phyloP scores from a whole-genome alignment of 2,113 vertebrate species.

The Toxotes chatareus region DNA sequence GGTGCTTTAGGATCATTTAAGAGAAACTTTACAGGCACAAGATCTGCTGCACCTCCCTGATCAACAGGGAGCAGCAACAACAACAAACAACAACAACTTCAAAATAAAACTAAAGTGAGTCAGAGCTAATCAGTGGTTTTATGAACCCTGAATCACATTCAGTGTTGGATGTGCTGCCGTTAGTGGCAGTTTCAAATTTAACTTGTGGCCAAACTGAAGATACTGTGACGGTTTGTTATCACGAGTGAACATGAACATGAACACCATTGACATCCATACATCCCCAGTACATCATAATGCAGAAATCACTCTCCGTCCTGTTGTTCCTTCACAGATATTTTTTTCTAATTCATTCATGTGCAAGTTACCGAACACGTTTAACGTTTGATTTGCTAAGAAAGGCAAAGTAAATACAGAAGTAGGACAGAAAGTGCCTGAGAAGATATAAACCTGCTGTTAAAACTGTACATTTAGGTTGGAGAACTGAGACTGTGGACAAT shows the following conservation, averaged over 20 bases:
- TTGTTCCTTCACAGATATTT: not conserved
- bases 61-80: conserved; percentile 51
- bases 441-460: too few species aligned
- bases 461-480: too few species aligned
- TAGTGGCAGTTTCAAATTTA: not conserved
- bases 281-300: not conserved
- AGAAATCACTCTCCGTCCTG: not conserved
- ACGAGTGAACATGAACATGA: too few species aligned
- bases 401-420: too few species aligned
- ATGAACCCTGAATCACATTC: conserved; percentile 7
- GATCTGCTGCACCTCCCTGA: conserved; percentile 23
- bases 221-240: too few species aligned
- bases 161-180: conserved; percentile 5
- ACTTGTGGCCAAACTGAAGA: not conserved
- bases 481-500: too few species aligned
- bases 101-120: not conserved
- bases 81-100: not conserved
- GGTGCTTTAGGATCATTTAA: conserved; percentile 68
- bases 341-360: not conserved
- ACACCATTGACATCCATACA: not conserved
- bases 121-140: conserved; percentile 31
- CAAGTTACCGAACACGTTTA: too few species aligned
- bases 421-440: too few species aligned
- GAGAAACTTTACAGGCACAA: conserved; percentile 60
- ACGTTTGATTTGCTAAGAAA: too few species aligned